phyloP scores from a whole-genome alignment of 2,113 vertebrate genomes.

The Poicephalus meyeri region DNA sequence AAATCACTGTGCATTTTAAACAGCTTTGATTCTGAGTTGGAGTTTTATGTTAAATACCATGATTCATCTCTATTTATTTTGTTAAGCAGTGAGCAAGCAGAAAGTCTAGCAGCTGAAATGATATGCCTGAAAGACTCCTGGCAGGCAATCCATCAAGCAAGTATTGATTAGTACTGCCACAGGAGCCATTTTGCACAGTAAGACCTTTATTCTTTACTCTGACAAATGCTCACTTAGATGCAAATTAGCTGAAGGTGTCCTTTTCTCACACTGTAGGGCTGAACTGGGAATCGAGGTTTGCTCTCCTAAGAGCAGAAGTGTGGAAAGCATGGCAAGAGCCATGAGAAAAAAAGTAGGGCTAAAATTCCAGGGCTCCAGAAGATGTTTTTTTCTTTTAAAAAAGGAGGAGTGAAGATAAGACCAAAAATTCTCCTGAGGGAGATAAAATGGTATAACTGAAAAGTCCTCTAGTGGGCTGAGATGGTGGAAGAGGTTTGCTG shows the following conservation, averaged over 20 bases:
- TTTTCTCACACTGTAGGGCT: neutral
- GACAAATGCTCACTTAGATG: slow-evolving; percentile 50
- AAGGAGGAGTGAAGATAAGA: neutral
- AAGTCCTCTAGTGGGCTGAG: neutral
- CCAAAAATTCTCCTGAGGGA: neutral
- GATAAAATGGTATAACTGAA: neutral
- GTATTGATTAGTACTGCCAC: slow-evolving; percentile 64
- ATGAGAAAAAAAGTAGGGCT: neutral
- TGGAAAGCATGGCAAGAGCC: neutral
- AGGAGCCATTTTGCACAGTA: slow-evolving; percentile 58
- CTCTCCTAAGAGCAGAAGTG: neutral
- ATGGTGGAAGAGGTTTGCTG: neutral
- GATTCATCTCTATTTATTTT: slow-evolving; percentile 73
- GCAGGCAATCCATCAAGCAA: slow-evolving; percentile 66
- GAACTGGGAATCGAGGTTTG: neutral
- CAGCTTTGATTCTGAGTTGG: slow-evolving; percentile 40
- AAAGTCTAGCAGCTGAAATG: slow-evolving; percentile 70
- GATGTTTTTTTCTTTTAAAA: neutral
- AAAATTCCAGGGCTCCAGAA: neutral
- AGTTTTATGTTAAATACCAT: slow-evolving; percentile 61
- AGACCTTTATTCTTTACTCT: slow-evolving; percentile 55
- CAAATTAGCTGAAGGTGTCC: slow-evolving; percentile 47
- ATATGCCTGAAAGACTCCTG: slow-evolving; percentile 68
- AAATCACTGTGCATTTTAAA: slow-evolving; percentile 54
- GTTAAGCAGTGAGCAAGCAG: slow-evolving; percentile 73